Evolutionary conservation across 2,797 vertebrate genomes (phyloP).

Genomic region (Enteromius radiatus): DNA sequence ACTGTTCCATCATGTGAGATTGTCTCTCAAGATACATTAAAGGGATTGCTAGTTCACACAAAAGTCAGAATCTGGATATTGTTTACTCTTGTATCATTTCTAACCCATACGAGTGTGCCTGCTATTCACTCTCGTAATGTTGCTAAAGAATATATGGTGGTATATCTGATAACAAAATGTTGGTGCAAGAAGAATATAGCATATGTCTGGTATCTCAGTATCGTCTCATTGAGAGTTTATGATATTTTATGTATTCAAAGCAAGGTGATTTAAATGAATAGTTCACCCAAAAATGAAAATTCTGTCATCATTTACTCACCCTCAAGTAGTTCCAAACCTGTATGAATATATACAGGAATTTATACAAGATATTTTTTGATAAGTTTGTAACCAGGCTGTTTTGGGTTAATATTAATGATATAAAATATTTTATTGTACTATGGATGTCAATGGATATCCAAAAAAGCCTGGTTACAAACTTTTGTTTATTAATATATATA

Average conservation of each 20-base stretch:
- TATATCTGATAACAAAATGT: not conserved
- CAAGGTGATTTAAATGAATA: not conserved
- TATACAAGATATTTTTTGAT: too few relatives aligned
- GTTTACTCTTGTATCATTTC: not conserved
- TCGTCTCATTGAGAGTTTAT: not conserved
- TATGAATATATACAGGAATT: too few relatives aligned
- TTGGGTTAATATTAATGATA: too few relatives aligned
- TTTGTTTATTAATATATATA: too few relatives aligned
- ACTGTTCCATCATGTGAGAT: not conserved
- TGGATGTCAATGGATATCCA: too few relatives aligned
- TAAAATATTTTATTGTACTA: too few relatives aligned
- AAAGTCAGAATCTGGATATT: not conserved
- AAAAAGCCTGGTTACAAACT: too few relatives aligned
- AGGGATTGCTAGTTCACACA: not conserved
- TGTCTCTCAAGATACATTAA: constrained; percentile 23
- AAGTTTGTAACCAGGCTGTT: too few relatives aligned
- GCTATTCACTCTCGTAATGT: not conserved
- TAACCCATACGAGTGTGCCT: not conserved
- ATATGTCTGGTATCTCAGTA: not conserved
- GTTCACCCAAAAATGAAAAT: too few relatives aligned
- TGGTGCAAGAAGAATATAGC: not conserved
- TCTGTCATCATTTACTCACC: too few relatives aligned
- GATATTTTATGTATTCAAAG: not conserved
- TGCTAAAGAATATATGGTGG: not conserved
- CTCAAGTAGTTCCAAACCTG: too few relatives aligned